Evolutionary conservation across 2,888 invertebrate genomes (phyloP), one percentile per base, ranked within the genome.

Genomic region (Fragum sueziense): DNA sequence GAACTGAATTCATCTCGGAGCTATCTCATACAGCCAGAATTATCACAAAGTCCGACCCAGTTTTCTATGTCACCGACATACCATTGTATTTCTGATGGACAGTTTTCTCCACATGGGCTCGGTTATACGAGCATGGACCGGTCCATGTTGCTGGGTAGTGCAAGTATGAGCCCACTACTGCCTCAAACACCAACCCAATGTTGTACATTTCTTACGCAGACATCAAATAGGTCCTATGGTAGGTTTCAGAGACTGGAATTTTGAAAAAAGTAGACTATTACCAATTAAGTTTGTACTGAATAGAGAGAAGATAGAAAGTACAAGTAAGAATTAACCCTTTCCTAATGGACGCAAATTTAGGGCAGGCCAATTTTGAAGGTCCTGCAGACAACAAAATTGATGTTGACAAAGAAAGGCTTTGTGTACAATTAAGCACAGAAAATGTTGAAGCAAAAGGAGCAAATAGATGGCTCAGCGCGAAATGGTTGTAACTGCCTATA

Each of bases 1-100:
- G 47, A 47, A 47, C 14, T 47, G 17, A 47, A 47, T 14, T 47
- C 47, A 14, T 83, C 83, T 14, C 62, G 68, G 33, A 80, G 77
- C 65, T 83, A 80, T 59, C 57, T 83, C 29, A n/a, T 83, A 22
- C 73, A 78, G 17, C 80, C 83, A 20, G 83, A 78, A 76, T 41
- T 76, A 62, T 76, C 79, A 33, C 71, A 67, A 27, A 80, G 80
- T 41, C 73, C 83, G 0, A 54, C 77, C 6, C 80, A 80, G 25
- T 75, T 80, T 52, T 37, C 75, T 7, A 7, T 80, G 17, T 80
- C 79, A 4, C 70, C 80, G 4, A 70, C 51, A 6, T 80, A 76
- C 54, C 78, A 73, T 2, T 75, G 51, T 27, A 65, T 65, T 25
- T 17, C 22, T 41, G 41, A 65, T 27, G 41, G 65, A 27, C 65